Evolutionary conservation across 2,888 invertebrate genomes (phyloP), one percentile per base, ranked within the genome.

Genomic region (Hirudinaria manillensis): DNA sequence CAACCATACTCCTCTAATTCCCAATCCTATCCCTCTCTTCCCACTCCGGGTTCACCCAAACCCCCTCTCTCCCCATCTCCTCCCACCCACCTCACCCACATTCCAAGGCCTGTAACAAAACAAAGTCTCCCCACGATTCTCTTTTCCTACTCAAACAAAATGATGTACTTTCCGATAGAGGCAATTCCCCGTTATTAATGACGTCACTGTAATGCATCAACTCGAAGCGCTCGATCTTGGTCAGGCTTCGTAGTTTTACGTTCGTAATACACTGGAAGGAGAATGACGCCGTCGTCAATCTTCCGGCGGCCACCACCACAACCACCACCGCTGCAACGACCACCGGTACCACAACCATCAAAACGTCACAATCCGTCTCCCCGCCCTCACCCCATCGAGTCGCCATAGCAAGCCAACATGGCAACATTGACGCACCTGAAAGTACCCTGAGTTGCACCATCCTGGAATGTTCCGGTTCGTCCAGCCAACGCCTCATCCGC

Each of bases 401-500:
- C 61, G 24, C 21, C 29, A 16, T 36, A 29, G 29, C 68, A 68
- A 36, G n/a, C 61, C n/a, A n/a, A 16, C 61, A 27, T n/a, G n/a
- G 3, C 34, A 34, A 19, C 38, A 36, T 13, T 32, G 10, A 70
- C 70, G 7, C 4, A 24, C 45, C 36, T 27, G 36, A 68, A 32
- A 68, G 21, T 45, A 24, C 27, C 55, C 55, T 51, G 78, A 99
- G 89, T 79, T 97, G 95, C n/a, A 97, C 96, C 99, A 99, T 99
- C 84, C 99, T 90, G 87, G 98, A 96, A 87, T 95, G 97, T 87
- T 99, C 99, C 0, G 65, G 61, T 88, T 99, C 98, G 87, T 98
- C 96, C 73, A 99, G 89, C 99, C 99, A 99, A 87, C 99, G 98
- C 91, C 94, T 96, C 99, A 99, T 99, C 81, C 99, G 88, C 79